A percentile compares a stretch with the other conserved stretches of the same genome.
phyloP scores from a whole-genome alignment of 2,113 vertebrate genomes.

The Clarias gariepinus region DNA sequence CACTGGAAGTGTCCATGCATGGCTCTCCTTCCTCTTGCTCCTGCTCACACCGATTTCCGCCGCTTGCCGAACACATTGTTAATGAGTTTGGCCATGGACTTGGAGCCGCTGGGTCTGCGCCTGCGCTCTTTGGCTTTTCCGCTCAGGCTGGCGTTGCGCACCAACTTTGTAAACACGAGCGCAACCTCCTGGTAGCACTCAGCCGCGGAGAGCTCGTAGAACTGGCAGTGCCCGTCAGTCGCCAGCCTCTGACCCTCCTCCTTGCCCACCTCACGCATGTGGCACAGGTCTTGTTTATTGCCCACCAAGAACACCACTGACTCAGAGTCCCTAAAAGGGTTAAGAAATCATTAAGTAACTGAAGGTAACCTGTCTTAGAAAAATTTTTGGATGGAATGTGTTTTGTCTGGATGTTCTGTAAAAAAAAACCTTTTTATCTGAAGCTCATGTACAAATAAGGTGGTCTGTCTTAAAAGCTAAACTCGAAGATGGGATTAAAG shows the following conservation, averaged over 20 bases:
- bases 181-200: slow-evolving; percentile 84
- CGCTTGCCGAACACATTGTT: slow-evolving; percentile 88
- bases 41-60: slow-evolving; percentile 81
- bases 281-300: slow-evolving; percentile 89
- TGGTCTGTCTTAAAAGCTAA: background rate
- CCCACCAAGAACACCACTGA: slow-evolving; percentile 80
- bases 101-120: slow-evolving; percentile 81
- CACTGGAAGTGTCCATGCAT: slow-evolving; percentile 27
- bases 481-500: slow-evolving; percentile 19
- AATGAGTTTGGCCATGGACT: slow-evolving; percentile 85
- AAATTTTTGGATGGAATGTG: background rate
- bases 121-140: slow-evolving; percentile 78
- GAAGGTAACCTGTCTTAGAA: background rate
- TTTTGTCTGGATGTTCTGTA: slow-evolving; percentile 7
- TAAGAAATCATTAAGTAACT: background rate
- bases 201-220: slow-evolving; percentile 86
- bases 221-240: slow-evolving; percentile 76
- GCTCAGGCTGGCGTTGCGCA: slow-evolving; percentile 69
- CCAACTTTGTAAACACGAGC: slow-evolving; percentile 78
- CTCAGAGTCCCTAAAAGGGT: slow-evolving; percentile 68
- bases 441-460: slow-evolving; percentile 11
- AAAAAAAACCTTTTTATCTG: background rate
- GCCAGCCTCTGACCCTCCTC: slow-evolving; percentile 84
- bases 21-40: background rate
- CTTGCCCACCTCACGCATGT: slow-evolving; percentile 78